phyloP scores from a whole-genome alignment of 2,797 vertebrate genomes.

The Parambassis ranga region DNA sequence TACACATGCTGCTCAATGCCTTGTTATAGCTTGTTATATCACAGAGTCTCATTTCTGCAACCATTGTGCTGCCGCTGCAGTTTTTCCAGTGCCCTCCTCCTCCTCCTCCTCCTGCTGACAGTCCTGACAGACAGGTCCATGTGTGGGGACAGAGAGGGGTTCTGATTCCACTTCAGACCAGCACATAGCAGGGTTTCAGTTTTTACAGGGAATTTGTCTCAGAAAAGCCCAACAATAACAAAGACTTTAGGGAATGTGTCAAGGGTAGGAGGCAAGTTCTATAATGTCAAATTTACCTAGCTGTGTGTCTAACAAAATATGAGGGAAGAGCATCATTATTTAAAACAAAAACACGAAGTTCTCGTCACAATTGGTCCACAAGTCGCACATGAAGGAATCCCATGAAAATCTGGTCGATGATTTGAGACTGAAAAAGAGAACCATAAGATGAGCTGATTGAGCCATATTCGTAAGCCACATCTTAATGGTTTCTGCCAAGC shows the following conservation, averaged over 20 bases:
- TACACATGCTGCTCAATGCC: not conserved
- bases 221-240: constrained; percentile 57
- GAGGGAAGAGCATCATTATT: not conserved
- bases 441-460: constrained; percentile 4
- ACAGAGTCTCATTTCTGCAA: constrained; percentile 40
- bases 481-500: constrained; percentile 42
- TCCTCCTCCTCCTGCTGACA: constrained; percentile 11
- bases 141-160: constrained; percentile 51
- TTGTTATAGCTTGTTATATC: constrained; percentile 36
- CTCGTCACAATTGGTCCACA: not conserved
- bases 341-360: not conserved
- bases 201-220: constrained; percentile 62
- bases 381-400: not conserved
- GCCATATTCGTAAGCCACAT: not conserved
- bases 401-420: not conserved
- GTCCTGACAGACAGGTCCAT: constrained; percentile 72
- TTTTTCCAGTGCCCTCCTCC: constrained; percentile 34
- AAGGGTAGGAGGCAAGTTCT: not conserved
- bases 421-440: too few relatives aligned
- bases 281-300: constrained; percentile 13
- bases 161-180: constrained; percentile 21
- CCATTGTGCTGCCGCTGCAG: constrained; percentile 49
- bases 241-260: constrained; percentile 34
- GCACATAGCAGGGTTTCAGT: constrained; percentile 28
- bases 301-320: constrained; percentile 15